Base-by-base conservation (phyloP, 1,140 invertebrate species). In the Plodia interpunctella region DNA sequence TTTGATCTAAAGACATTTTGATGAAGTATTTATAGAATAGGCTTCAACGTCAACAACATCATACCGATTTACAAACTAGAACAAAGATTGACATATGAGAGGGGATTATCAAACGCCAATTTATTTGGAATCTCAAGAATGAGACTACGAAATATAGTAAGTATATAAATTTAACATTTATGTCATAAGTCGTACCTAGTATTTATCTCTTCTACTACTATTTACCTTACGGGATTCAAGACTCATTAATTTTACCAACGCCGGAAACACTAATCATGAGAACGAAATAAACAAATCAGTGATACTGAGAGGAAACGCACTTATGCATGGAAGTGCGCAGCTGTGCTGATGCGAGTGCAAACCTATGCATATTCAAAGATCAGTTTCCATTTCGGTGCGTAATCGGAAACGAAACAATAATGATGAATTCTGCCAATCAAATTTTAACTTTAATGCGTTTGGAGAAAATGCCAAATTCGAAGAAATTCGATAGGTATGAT, bases 351-450 rank as follows among this genome's bases (percentile, higher is more conserved):
- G 65, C 28, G 65, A 61, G 72, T 70, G 74, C 79, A 76, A 78
- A 75, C 70, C 73, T 75, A 88, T 88, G 65, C 76, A 88, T 87
- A 88, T 88, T 88, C 82, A 88, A 83, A 86, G 82, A 83, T 87
- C 74, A 64, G 77, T 85, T 82, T 83, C 78, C 81, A 88, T 85
- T 87, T 87, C 78, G 80, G 74, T 83, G 78, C 76, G 78, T 85
- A 87, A 85, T 82, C 82, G 80, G 80, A 81, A 88, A 80, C 72
- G 70, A 66, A 70, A 68, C 72, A 57, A 53, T 25, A 53, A 5
- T n/a, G 13, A 15, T 67, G 59, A 64, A 55, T 52, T 15, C 59
- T 56, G 54, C 56, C 65, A 74, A 72, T 64, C 75, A 66, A 85
- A 71, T 73, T 65, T 60, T 62, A 61, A 72, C 82, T 68, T 57